Base-by-base conservation (phyloP, 2,113 vertebrate genomes). In the Agelaius phoeniceus region DNA sequence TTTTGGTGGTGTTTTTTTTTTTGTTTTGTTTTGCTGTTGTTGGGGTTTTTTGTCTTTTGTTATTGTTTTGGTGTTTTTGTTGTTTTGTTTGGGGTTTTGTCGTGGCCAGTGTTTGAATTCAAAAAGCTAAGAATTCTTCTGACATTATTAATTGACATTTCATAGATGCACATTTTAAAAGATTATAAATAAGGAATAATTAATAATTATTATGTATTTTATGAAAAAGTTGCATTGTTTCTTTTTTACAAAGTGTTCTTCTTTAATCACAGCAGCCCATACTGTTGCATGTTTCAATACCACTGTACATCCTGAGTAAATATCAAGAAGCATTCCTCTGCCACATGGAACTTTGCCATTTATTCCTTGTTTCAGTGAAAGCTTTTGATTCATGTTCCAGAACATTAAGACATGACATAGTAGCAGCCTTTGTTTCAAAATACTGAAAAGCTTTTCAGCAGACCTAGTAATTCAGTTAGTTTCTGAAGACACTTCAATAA, bases 161-260 rank as follows among this genome's bases (percentile, higher is more conserved):
- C 15, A 57, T 37, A 31, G 3, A 49, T 24, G 6, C 3, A 63
- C 59, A 39, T 28, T 4, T 35, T 44, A 52, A 66, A 68, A 76
- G 0, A 61, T 31, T 48, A n/a, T 5, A 69, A 74, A 28, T 49
- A 37, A 41, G 2, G 7, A 71, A 67, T 41, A 41, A 72, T 33
- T 52, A 41, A 33, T 66, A 44, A 19, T 48, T 21, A 35, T 14
- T 0, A 22, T 41, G 7, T 4, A 0, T 43, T 74, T 85, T 37
- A 67, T 49, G 3, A 28, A 41, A 57, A 72, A 33, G 4, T 67
- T 63, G 10, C 10, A 14, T 21, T 71, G 5, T 9, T 59, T 37
- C 15, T 55, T 55, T 54, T 58, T 46, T 4, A 33, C 7, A 14
- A 43, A 26, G 5, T 68, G 4, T 46, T 5, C 7, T 85, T 10